Percentiles rank a stretch among this genome's conserved stretches.
phyloP scores from a whole-genome alignment of 2,888 invertebrate genomes.

The Eugnorisma glareosa region DNA sequence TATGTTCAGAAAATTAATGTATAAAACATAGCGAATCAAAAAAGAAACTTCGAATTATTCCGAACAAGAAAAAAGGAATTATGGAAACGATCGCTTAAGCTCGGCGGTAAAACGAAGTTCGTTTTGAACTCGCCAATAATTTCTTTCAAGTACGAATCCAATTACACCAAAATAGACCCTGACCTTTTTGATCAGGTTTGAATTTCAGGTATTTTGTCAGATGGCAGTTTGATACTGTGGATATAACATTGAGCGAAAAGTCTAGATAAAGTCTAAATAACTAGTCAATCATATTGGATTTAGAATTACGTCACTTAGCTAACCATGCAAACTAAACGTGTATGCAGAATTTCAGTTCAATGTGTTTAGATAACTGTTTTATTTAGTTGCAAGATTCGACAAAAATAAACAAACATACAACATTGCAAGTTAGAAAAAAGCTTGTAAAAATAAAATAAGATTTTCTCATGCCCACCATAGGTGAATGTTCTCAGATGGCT shows the following conservation, averaged over 20 bases:
- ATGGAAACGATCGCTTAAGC: conserved; percentile 34
- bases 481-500: conserved; percentile 45
- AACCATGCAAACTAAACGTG: no score
- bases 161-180: conserved; percentile 41
- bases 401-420: background rate
- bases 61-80: conserved; percentile 43
- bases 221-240: background rate
- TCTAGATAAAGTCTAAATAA: background rate
- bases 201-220: conserved; percentile 16
- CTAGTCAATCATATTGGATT: background rate
- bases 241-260: background rate
- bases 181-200: conserved; percentile 14
- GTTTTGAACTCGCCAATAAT: conserved; percentile 44
- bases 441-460: background rate
- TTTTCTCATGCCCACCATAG: conserved; percentile 21
- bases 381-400: background rate
- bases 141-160: conserved; percentile 44
- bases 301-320: no score
- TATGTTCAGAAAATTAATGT: background rate
- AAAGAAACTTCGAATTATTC: conserved; percentile 18
- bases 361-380: background rate
- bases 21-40: background rate
- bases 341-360: background rate
- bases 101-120: conserved; percentile 26
- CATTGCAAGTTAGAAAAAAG: no score